These are phyloP conservation scores for Venusia cambrica DNA, from an alignment of 2,888 invertebrate genomes.

Conservation along the genomic window DNA sequence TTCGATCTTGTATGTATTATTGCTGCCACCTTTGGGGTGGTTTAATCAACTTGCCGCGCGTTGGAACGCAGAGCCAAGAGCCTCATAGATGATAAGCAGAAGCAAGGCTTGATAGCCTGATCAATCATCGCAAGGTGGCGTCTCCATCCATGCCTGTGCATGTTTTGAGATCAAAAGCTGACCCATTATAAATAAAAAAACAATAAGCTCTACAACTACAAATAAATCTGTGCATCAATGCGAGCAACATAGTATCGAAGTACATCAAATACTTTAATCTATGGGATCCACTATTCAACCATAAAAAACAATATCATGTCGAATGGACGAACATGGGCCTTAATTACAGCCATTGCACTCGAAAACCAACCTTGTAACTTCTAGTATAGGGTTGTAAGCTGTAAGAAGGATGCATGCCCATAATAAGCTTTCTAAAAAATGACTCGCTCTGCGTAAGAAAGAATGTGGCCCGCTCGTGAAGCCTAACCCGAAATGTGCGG, in stretches of 20 bases:
- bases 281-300: conserved; percentile 65
- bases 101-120: too few relatives aligned
- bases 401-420: conserved; percentile 20
- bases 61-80: too few relatives aligned
- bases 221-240: conserved; percentile 1
- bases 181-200: too few relatives aligned
- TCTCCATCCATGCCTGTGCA: too few relatives aligned
- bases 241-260: conserved; percentile 34
- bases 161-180: conserved; percentile 2
- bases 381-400: conserved; percentile 33
- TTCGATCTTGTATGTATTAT: too few relatives aligned
- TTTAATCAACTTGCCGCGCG: too few relatives aligned
- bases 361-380: conserved; percentile 32
- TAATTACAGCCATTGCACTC: conserved; percentile 58
- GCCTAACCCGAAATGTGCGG: conserved; percentile 43
- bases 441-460: conserved; percentile 58
- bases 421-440: conserved; percentile 76
- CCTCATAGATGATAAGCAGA: too few relatives aligned
- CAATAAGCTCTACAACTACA: too few relatives aligned
- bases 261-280: conserved; percentile 62
- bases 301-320: conserved; percentile 76
- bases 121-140: too few relatives aligned
- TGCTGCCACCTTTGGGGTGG: too few relatives aligned
- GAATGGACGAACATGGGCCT: conserved; percentile 61
- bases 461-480: conserved; percentile 66